Conservation (phyloP, 2,888 invertebrate species). For the Tyria jacobaeae region DNA sequence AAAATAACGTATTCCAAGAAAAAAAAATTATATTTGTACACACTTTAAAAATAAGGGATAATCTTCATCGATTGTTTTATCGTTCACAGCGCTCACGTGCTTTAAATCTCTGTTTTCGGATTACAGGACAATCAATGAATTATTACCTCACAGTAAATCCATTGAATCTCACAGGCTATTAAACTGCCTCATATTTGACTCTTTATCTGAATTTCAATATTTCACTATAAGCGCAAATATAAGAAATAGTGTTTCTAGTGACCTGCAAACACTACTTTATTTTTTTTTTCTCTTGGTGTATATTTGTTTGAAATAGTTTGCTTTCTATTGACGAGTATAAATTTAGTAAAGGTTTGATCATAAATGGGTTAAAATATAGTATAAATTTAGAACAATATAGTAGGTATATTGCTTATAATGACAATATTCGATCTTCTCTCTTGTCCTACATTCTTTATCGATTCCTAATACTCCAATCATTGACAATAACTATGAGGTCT, state of each 20-base stretch:
- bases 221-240: neutral
- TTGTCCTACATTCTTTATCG: conserved; percentile 6
- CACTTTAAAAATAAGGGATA: too few species aligned
- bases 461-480: conserved; percentile 8
- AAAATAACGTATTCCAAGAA: too few species aligned
- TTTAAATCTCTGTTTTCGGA: neutral
- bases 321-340: too few species aligned
- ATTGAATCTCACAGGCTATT: neutral
- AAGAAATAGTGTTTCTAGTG: neutral
- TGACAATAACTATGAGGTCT: conserved; percentile 1
- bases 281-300: neutral
- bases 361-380: too few species aligned
- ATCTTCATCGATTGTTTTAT: too few species aligned
- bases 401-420: neutral
- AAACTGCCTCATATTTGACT: too few species aligned
- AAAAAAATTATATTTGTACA: too few species aligned
- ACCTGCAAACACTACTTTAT: neutral
- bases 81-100: too few species aligned
- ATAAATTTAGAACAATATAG: neutral
- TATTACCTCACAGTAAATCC: neutral
- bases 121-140: neutral
- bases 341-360: too few species aligned
- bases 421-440: neutral
- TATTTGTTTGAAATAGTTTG: conserved; percentile 21
- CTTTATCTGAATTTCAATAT: neutral